Base-by-base conservation (phyloP, 2,797 vertebrate genomes). In the Agapornis canus region DNA sequence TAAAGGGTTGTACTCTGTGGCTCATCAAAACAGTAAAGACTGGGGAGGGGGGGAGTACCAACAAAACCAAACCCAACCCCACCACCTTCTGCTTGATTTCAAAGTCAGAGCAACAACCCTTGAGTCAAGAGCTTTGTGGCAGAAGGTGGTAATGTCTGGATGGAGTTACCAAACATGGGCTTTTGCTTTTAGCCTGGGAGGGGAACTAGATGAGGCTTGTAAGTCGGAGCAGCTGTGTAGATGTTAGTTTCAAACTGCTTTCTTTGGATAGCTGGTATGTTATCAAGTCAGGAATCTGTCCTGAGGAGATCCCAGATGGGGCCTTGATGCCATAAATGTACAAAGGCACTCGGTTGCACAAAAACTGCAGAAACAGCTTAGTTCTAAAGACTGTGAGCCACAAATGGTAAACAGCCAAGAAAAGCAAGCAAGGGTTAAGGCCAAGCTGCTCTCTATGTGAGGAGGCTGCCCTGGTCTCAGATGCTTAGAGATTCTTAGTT, bases 241-340 rank as follows among this genome's bases (percentile, higher is more conserved):
- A 94, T 92, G 79, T 91, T 83, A 16, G 72, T 48, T 89, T 27
- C 63, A 29, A 64, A 61, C 90, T 96, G 94, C 92, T 97, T 96
- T 93, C 94, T 96, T 97, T 97, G 94, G 91, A 96, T 81, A 61
- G 85, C 82, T 91, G 92, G 69, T 89, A 56, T 95, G 92, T 96
- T 97, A 94, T 95, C 95, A 83, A 82, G 69, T 59, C 92, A 83
- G 94, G 82, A 94, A 96, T 97, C 94, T 95, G 89, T 96, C 91
- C 79, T 63, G 94, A 96, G 95, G 91, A 93, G 82, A 83, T 95
- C 92, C 91, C 89, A 86, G 91, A 93, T 95, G 94, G 92, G 79
- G 87, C 95, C 89, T 96, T 83, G 82, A 96, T 73, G 88, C 95
- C 94, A 96, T 97, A 96, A 95, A 94, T 97, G 95, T 96, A 96